Evolutionary conservation across 2,888 invertebrate genomes (phyloP).

Genomic region (Bombylius major): DNA sequence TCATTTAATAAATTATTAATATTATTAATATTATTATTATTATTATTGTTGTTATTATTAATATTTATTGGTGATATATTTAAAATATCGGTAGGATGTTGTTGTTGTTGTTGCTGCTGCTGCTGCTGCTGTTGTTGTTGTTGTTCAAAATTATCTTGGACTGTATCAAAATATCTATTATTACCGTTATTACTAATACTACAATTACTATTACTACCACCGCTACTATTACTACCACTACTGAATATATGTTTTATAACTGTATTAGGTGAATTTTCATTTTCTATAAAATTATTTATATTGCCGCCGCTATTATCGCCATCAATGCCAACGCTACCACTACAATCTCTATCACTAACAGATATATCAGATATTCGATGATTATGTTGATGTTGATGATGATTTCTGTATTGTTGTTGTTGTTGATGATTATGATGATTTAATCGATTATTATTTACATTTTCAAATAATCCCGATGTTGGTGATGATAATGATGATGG

Average conservation of each 20-base stretch:
- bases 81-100: not conserved
- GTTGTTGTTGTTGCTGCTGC: not conserved
- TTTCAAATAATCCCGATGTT: slow-evolving; percentile 31
- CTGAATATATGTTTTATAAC: not conserved
- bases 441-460: slow-evolving; percentile 15
- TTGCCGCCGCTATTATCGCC: too few species aligned
- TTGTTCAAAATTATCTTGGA: not conserved
- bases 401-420: slow-evolving; percentile 24
- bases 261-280: not conserved
- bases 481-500: not conserved
- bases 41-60: not conserved
- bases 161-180: not conserved
- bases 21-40: not conserved
- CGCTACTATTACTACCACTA: not conserved
- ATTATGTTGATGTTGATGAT: not conserved
- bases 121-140: not conserved
- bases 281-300: too few species aligned
- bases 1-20: too few species aligned
- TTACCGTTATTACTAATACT: not conserved
- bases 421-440: slow-evolving; percentile 14
- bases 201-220: not conserved
- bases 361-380: not conserved
- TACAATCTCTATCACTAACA: too few species aligned
- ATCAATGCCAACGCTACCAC: too few species aligned
- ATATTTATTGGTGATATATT: not conserved